Evolutionary conservation across 2,888 invertebrate genomes (phyloP).

Genomic region (Eupithecia subfuscata): DNA sequence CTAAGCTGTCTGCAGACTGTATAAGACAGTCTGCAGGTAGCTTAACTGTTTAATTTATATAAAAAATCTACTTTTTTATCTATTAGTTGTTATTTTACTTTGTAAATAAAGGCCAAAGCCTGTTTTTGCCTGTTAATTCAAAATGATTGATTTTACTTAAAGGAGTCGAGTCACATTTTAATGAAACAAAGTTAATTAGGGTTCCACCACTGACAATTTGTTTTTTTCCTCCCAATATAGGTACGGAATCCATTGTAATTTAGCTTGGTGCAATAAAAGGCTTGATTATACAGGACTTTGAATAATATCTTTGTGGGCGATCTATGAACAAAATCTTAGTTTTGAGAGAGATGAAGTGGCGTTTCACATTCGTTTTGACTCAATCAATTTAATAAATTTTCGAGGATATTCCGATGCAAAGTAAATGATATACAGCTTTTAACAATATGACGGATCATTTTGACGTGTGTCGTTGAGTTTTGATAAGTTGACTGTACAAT

Average conservation of each 20-base stretch:
- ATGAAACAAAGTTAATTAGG: slow-evolving; percentile 45
- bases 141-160: slow-evolving; percentile 48
- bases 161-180: slow-evolving; percentile 33
- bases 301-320: too few species aligned
- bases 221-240: too few species aligned
- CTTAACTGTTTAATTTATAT: too few species aligned
- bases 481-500: too few species aligned
- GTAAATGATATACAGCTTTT: background rate
- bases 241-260: slow-evolving; percentile 14
- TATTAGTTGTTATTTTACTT: too few species aligned
- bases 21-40: too few species aligned
- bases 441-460: background rate
- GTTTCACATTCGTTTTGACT: too few species aligned
- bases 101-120: too few species aligned
- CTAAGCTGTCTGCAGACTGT: too few species aligned
- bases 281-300: background rate
- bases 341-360: too few species aligned
- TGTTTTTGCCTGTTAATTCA: slow-evolving; percentile 42
- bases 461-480: background rate
- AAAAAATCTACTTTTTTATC: too few species aligned
- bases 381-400: background rate
- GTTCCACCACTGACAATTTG: slow-evolving; percentile 35
- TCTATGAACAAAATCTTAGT: too few species aligned
- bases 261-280: slow-evolving; percentile 16
- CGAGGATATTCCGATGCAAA: background rate